These are phyloP conservation scores for Neelides sp. DNA, from an alignment of 1,140 invertebrate genomes.

Conservation along the genomic window DNA sequence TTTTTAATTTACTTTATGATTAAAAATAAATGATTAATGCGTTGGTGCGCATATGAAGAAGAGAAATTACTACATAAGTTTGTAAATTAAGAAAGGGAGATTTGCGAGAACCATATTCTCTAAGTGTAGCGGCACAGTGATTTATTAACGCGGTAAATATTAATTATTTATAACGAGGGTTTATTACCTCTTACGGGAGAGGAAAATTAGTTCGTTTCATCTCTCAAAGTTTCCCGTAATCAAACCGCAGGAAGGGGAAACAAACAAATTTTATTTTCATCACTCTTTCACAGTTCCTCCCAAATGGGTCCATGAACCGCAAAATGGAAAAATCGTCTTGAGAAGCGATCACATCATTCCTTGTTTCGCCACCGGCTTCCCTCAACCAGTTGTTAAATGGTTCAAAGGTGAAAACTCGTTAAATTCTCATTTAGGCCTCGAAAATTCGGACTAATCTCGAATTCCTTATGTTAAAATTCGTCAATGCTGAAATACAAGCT, in stretches of 20 bases:
- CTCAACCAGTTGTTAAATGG: constrained; percentile 23
- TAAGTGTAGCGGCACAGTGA: too few relatives aligned
- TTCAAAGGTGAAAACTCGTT: constrained; percentile 16
- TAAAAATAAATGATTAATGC: too few relatives aligned
- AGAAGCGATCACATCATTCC: constrained; percentile 26
- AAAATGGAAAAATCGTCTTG: constrained; percentile 39
- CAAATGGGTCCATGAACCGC: constrained; percentile 42
- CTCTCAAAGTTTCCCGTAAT: not conserved
- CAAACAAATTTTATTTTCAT: constrained; percentile 11
- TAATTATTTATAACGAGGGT: too few relatives aligned
- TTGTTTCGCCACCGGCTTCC: constrained; percentile 22
- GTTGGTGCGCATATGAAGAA: too few relatives aligned
- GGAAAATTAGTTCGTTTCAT: too few relatives aligned
- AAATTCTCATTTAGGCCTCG: not conserved
- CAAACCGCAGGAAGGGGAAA: not conserved
- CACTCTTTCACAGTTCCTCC: constrained; percentile 39
- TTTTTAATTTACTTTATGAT: too few relatives aligned
- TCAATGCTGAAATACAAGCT: too few relatives aligned
- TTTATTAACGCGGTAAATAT: too few relatives aligned
- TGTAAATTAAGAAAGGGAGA: too few relatives aligned
- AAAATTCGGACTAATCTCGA: not conserved
- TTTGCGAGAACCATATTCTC: too few relatives aligned
- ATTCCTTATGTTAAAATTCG: not conserved
- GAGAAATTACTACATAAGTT: too few relatives aligned
- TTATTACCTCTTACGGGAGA: too few relatives aligned